Percentiles rank a stretch among this genome's conserved stretches.
These are phyloP conservation scores for Bombus confusus DNA, from an alignment of 1,140 invertebrate genomes.

Conservation along the genomic window DNA sequence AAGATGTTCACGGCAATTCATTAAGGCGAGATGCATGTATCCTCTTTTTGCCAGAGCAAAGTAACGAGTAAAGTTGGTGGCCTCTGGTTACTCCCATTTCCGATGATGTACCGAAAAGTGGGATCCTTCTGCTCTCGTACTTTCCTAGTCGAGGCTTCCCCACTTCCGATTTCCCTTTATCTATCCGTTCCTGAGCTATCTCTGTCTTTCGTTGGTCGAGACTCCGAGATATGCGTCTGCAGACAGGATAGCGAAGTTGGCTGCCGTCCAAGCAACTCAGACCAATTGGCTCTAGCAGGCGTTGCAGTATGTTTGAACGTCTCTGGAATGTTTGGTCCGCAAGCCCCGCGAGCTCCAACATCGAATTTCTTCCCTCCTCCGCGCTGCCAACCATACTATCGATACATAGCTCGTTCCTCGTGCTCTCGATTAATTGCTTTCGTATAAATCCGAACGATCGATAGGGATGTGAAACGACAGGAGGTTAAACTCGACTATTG, in stretches of 20 bases:
- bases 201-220: slow-evolving; percentile 37
- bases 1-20: slow-evolving; percentile 60
- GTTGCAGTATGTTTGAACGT: slow-evolving; percentile 69
- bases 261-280: slow-evolving; percentile 75
- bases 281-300: slow-evolving; percentile 74
- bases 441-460: slow-evolving; percentile 53
- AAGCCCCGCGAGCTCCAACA: slow-evolving; percentile 24
- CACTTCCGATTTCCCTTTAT: slow-evolving; percentile 28
- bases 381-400: not conserved
- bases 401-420: slow-evolving; percentile 21
- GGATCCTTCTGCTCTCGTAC: slow-evolving; percentile 30
- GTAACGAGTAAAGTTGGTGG: slow-evolving; percentile 78
- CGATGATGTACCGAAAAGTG: slow-evolving; percentile 29
- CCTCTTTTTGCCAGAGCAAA: slow-evolving; percentile 59
- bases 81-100: slow-evolving; percentile 43
- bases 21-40: slow-evolving; percentile 53
- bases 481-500: not conserved
- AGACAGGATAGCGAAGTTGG: slow-evolving; percentile 75
- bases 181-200: slow-evolving; percentile 26
- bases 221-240: slow-evolving; percentile 64
- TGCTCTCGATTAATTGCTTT: slow-evolving; percentile 70
- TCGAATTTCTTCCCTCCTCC: slow-evolving; percentile 39
- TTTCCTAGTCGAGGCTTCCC: not conserved
- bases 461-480: slow-evolving; percentile 1
- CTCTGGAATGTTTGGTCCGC: slow-evolving; percentile 68